Evolutionary conservation across 2,888 invertebrate species (phyloP).

Genomic region (Xylota sylvarum): DNA sequence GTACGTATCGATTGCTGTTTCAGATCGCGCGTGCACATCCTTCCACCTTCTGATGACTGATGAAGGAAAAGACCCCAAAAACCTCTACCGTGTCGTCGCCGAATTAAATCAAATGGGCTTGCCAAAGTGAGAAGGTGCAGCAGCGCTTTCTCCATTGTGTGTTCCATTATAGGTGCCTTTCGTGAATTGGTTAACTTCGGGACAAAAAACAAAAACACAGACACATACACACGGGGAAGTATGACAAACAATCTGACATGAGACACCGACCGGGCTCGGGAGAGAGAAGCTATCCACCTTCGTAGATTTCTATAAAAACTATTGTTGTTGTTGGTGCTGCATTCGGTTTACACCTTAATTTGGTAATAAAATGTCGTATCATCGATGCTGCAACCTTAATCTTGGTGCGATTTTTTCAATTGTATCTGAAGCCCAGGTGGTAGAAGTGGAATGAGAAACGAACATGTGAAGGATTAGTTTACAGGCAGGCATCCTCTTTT

Average conservation of each 20-base stretch:
- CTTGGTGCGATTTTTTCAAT: slow-evolving; percentile 60
- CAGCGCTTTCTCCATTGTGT: slow-evolving; percentile 74
- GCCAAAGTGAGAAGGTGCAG: slow-evolving; percentile 58
- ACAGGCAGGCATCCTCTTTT: slow-evolving; percentile 23
- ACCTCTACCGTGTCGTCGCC: not conserved
- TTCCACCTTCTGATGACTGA: slow-evolving; percentile 63
- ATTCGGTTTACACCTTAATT: slow-evolving; percentile 71
- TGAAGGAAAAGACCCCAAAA: slow-evolving; percentile 27
- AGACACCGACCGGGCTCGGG: slow-evolving; percentile 17
- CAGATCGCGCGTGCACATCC: slow-evolving; percentile 53
- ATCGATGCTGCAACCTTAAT: slow-evolving; percentile 61
- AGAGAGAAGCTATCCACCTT: slow-evolving; percentile 31
- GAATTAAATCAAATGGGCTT: slow-evolving; percentile 59
- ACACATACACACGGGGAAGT: slow-evolving; percentile 10
- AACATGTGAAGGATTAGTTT: slow-evolving; percentile 8
- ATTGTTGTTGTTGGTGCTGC: slow-evolving; percentile 14
- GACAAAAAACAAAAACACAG: slow-evolving; percentile 5
- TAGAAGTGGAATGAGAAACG: slow-evolving; percentile 48
- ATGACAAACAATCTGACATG: slow-evolving; percentile 54
- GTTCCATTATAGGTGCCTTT: slow-evolving; percentile 40
- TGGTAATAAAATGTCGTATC: slow-evolving; percentile 73
- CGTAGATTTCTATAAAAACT: slow-evolving; percentile 63
- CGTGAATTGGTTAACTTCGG: slow-evolving; percentile 32
- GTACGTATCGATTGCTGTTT: slow-evolving; percentile 37
- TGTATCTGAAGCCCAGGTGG: slow-evolving; percentile 52